Base-by-base conservation (phyloP, 2,797 vertebrate species). In the Pangasius djambal region DNA sequence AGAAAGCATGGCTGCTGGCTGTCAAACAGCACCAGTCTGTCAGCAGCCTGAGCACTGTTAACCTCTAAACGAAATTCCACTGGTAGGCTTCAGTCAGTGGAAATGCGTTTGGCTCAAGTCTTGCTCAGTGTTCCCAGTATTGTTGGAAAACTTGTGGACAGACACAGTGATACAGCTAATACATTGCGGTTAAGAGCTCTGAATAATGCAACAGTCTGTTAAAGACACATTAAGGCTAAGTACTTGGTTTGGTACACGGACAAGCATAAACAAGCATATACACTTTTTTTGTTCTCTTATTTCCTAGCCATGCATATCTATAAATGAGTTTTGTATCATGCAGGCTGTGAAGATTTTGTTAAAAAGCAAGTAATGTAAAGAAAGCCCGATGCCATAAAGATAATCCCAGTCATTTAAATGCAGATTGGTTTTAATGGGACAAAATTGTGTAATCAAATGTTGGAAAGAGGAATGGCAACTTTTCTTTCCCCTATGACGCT, bases 111-210 rank as follows among this genome's bases (percentile, higher is more conserved):
- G 59, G 86, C 89, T 92, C 70, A 83, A 88, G 87, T 86, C 78
- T 87, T 88, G 74, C 78, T 57, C 74, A 89, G 63, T 34, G 85
- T 86, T 88, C 83, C 72, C 75, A 40, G 65, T 63, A 55, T 52
- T 72, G 28, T 86, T 86, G 85, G 70, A 82, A 87, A 85, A 65
- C 81, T 67, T 82, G 37, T n/a, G 65, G 31, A 63, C 83, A 79
- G 81, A 74, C 67, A 86, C 50, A 83, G 55, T 87, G 61, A 57
- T 74, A 87, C 74, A 91, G 87, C 63, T 91, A 74, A 90, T 88
- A 77, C 74, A 61, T 75, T 83, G 82, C 86, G 50, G 50, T 79
- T 86, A 87, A 67, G 52, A 89, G 67, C 25, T 83, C 70, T 15
- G 37, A 86, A 86, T 88, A 57, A 88, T 2, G 63, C 34, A n/a